Percentiles rank a stretch among this genome's conserved stretches.
phyloP scores from a whole-genome alignment of 2,113 vertebrate species.

The Coptodon bakossiorum region DNA sequence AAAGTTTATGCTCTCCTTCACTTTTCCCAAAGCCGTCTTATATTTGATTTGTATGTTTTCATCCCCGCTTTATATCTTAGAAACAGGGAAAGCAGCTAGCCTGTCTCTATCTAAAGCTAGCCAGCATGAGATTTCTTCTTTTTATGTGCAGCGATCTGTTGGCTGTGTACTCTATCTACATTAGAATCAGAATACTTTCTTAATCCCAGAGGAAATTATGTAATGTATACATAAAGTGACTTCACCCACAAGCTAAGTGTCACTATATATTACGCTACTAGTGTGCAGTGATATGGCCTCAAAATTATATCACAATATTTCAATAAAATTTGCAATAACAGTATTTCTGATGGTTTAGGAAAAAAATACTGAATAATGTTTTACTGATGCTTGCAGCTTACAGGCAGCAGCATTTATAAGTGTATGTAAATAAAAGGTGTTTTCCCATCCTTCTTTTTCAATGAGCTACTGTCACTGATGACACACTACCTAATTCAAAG shows the following conservation, averaged over 20 bases:
- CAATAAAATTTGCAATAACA: not conserved
- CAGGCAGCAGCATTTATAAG: not conserved
- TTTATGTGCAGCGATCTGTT: not conserved
- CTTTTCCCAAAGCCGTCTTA: not conserved
- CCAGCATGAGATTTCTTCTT: not conserved
- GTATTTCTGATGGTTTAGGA: not conserved
- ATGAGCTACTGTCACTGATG: not conserved
- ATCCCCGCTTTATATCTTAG: fast-evolving
- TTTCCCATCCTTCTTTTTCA: not conserved
- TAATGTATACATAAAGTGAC: not conserved
- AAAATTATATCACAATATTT: not conserved
- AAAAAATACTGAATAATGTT: not conserved
- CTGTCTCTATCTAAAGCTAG: not conserved
- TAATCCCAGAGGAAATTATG: not conserved
- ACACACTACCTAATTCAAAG: not conserved
- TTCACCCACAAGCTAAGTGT: not conserved
- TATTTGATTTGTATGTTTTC: not conserved
- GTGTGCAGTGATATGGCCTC: not conserved
- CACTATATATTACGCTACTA: not conserved
- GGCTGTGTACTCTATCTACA: not conserved
- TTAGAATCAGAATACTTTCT: not conserved
- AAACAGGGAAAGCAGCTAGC: not conserved
- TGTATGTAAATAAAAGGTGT: not conserved
- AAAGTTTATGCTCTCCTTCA: not conserved
- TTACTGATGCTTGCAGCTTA: not conserved